Evolutionary conservation across 1,140 invertebrate species (phyloP), one percentile per base, ranked within the genome.

Genomic region (Protaetia brevitarsis): DNA sequence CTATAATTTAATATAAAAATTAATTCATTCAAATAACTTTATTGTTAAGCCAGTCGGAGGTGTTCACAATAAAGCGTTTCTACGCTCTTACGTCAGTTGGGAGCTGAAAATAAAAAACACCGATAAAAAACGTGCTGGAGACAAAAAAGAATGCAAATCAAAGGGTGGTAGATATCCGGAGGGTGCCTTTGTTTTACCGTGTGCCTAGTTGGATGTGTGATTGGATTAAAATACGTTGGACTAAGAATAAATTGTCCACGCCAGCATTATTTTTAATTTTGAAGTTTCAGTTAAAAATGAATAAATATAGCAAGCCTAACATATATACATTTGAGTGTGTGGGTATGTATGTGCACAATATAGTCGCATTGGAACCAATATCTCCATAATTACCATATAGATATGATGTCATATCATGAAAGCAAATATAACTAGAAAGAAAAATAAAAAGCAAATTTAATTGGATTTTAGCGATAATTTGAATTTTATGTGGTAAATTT

Each of bases 1-100:
- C 29, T 59, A 59, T 59, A 59, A 59, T 59, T 59, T 59, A 59
- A 59, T 59, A 59, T 59, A 59, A 59, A 59, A 59, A 59, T 59
- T 59, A 59, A 59, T 59, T 59, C 57, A 59, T 28, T 29, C 26
- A 59, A 59, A 59, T 59, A 59, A 59, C 30, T 59, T 59, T 31
- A 59, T 59, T 59, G 57, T 59, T 29, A 28, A 29, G 26, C 57
- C 57, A 28, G 57, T 31, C 30, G 57, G 57, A 59, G 57, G 57
- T 59, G 57, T 59, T 59, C 57, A 59, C 57, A 31, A 59, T 31
- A 59, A 59, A n/a, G 13, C 26, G 28, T 59, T 59, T 59, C 30
- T 59, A 51, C 3, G 41, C 3, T 23, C 34, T 51, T 8, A 23
- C 11, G 13, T 51, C 41, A 23, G 41, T 51, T 51, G 19, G 41